Conservation (phyloP, 1,140 invertebrate species). For the Aphis craccivora region DNA sequence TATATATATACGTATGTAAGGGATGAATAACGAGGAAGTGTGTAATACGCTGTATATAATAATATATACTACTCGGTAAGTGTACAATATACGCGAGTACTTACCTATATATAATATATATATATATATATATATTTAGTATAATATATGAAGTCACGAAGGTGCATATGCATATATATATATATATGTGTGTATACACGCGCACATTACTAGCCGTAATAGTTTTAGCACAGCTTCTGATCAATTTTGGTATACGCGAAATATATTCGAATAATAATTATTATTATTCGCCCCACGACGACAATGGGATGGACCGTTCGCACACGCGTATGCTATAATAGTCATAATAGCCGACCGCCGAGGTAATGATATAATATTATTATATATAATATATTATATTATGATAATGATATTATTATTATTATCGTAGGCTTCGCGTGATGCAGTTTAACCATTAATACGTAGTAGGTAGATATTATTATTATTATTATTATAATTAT, state of each 20-base stretch:
- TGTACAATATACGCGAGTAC: neutral
- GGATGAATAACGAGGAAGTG: neutral
- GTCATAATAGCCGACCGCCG: neutral
- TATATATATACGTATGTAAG: neutral
- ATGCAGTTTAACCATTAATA: neutral
- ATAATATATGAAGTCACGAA: neutral
- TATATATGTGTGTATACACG: neutral
- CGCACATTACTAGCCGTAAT: neutral
- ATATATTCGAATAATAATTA: conserved; percentile 5
- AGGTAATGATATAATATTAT: neutral
- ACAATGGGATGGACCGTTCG: neutral
- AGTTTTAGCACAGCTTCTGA: conserved; percentile 29
- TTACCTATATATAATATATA: neutral
- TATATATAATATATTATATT: neutral
- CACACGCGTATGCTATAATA: neutral
- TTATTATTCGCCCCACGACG: neutral
- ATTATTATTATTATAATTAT: neutral
- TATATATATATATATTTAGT: neutral
- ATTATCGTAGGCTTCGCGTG: neutral
- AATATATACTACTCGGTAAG: neutral
- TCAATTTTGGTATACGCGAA: neutral
- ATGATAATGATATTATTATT: neutral
- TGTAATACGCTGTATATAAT: neutral
- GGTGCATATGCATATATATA: neutral
- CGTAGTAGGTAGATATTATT: too few relatives aligned